Percentiles rank a stretch among this genome's conserved stretches.
phyloP scores from a whole-genome alignment of 2,888 invertebrate genomes.

The Abscondita cerata region DNA sequence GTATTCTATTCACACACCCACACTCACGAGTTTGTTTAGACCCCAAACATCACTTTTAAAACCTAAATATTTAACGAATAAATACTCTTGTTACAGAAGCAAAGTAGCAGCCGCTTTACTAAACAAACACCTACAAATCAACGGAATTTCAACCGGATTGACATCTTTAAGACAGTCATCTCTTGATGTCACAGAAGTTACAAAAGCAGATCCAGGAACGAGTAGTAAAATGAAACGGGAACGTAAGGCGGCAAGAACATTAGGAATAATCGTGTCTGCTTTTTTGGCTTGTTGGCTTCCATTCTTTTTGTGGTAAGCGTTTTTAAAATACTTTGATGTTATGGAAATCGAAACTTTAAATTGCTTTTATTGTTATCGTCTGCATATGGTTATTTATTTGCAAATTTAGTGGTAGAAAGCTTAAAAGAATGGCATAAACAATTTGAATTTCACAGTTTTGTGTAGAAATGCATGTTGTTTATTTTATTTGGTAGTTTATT shows the following conservation, averaged over 20 bases:
- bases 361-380: no score
- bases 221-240: slow-evolving; percentile 89
- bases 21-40: no score
- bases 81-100: slow-evolving; percentile 67
- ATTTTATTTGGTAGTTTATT: no score
- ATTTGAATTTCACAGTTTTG: no score
- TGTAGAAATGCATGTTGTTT: no score
- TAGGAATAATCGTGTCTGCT: slow-evolving; percentile 96
- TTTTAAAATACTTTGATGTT: slow-evolving; percentile 7
- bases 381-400: no score
- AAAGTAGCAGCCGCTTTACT: slow-evolving; percentile 86
- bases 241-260: slow-evolving; percentile 88
- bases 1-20: no score
- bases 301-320: slow-evolving; percentile 87
- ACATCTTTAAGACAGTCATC: slow-evolving; percentile 61
- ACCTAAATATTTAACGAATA: no score
- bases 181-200: slow-evolving; percentile 52
- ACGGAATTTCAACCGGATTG: slow-evolving; percentile 78
- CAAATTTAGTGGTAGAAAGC: no score
- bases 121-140: slow-evolving; percentile 89
- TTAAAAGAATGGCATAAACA: no score
- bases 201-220: slow-evolving; percentile 62
- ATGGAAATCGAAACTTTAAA: no score
- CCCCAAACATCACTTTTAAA: no score
- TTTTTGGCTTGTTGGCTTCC: slow-evolving; percentile 96